Evolutionary conservation across 92 coral and sea anemone genomes (phyloP).

Genomic region (Epizoanthus ramosus): DNA sequence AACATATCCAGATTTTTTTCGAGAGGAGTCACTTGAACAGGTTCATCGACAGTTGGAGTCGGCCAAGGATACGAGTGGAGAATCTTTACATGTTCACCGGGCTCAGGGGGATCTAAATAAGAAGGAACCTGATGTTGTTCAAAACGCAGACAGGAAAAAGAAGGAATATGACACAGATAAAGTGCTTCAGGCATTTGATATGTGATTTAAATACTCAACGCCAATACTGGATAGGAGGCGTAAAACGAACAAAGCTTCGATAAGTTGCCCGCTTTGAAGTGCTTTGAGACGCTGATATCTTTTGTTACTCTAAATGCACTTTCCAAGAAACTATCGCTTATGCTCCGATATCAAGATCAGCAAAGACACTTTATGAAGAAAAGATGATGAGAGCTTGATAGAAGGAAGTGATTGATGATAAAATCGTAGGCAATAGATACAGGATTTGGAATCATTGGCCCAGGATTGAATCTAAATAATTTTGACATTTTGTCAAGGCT

Average conservation of each 20-base stretch:
- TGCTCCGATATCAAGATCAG: too few relatives aligned
- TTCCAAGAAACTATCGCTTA: not conserved
- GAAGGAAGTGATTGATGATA: too few relatives aligned
- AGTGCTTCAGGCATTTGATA: constrained; percentile 41
- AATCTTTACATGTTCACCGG: not conserved
- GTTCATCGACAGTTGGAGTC: constrained; percentile 26
- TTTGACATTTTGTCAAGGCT: too few relatives aligned
- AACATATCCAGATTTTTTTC: constrained; percentile 33
- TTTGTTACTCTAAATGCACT: not conserved
- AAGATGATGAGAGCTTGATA: too few relatives aligned
- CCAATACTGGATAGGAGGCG: not conserved
- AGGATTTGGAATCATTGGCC: too few relatives aligned
- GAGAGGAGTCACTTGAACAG: constrained; percentile 25
- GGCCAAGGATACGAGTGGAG: not conserved
- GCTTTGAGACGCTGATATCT: not conserved
- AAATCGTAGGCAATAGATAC: too few relatives aligned
- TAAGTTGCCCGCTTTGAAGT: not conserved
- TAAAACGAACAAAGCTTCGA: not conserved
- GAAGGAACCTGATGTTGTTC: not conserved
- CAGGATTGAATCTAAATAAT: too few relatives aligned
- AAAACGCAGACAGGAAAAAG: not conserved
- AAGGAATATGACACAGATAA: not conserved
- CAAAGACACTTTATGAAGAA: too few relatives aligned
- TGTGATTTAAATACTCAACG: constrained; percentile 7
- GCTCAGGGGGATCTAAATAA: not conserved